Evolutionary conservation across 2,888 invertebrate genomes (phyloP).

Genomic region (Blastobasis adustella): DNA sequence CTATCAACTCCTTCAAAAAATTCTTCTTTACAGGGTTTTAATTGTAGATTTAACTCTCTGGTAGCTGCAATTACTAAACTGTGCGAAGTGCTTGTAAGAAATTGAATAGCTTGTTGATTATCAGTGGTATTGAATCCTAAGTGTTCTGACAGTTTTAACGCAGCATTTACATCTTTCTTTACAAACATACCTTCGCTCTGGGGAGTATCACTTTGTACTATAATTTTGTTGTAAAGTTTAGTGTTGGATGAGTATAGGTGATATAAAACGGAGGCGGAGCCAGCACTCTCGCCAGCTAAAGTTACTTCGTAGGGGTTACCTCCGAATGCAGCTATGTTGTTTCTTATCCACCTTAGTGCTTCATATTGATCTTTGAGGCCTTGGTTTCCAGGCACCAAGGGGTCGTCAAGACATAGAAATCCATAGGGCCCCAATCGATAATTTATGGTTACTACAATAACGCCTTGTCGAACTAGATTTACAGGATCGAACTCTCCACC

Average conservation of each 20-base stretch:
- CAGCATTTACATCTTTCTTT: conserved; percentile 41
- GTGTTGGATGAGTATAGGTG: conserved; percentile 56
- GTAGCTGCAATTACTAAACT: conserved; percentile 46
- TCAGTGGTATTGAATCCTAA: conserved; percentile 47
- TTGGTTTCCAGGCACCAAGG: conserved; percentile 54
- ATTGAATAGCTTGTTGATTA: conserved; percentile 44
- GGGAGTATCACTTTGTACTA: conserved; percentile 57
- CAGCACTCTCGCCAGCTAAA: conserved; percentile 56
- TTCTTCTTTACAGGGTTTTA: conserved; percentile 54
- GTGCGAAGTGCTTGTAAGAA: conserved; percentile 36
- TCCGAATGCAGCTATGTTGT: conserved; percentile 55
- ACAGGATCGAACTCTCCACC: conserved; percentile 38
- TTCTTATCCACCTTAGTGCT: conserved; percentile 52
- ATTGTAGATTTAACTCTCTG: conserved; percentile 32
- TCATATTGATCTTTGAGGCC: conserved; percentile 58
- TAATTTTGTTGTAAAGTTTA: conserved; percentile 54
- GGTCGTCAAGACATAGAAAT: conserved; percentile 55
- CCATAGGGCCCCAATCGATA: conserved; percentile 63
- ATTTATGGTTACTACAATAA: conserved; percentile 58
- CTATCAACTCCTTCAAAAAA: conserved; percentile 54
- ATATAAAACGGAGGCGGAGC: conserved; percentile 46
- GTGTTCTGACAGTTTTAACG: conserved; percentile 45
- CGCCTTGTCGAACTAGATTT: conserved; percentile 46
- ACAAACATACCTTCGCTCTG: conserved; percentile 50
- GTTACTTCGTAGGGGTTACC: conserved; percentile 62